Conservation (phyloP, 2,888 invertebrate genomes). For the Crocallis elinguaria region DNA sequence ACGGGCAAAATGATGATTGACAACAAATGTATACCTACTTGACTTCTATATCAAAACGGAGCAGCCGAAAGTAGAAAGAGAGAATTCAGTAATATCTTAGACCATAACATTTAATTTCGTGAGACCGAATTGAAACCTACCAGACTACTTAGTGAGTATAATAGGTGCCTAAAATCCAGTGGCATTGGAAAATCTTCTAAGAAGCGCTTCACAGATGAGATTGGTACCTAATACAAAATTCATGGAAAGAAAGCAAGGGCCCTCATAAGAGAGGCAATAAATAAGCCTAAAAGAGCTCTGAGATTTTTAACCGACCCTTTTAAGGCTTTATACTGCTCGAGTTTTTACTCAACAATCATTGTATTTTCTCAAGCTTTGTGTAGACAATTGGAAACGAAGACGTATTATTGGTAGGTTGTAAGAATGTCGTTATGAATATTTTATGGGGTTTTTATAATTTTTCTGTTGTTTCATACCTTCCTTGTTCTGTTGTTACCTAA, state of each 20-base stretch:
- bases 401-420: constrained; percentile 7
- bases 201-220: constrained; percentile 30
- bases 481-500: too few species aligned
- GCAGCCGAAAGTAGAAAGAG: too few species aligned
- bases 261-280: constrained; percentile 40
- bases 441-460: background rate
- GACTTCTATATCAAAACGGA: too few species aligned
- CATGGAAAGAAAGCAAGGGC: constrained; percentile 40
- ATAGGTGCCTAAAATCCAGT: constrained; percentile 19
- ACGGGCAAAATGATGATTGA: too few species aligned
- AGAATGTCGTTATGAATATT: background rate
- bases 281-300: constrained; percentile 38
- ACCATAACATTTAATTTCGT: constrained; percentile 4
- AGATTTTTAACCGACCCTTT: constrained; percentile 38
- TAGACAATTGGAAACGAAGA: constrained; percentile 5
- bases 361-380: constrained; percentile 20
- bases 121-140: constrained; percentile 16
- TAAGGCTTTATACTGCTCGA: constrained; percentile 22
- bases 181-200: constrained; percentile 22
- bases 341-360: constrained; percentile 27
- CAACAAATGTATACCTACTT: too few species aligned
- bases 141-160: constrained; percentile 23
- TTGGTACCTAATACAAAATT: constrained; percentile 43
- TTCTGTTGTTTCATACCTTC: too few species aligned
- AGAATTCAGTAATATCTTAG: background rate